These are phyloP conservation scores for Saccostrea echinata DNA, from an alignment of 1,140 invertebrate species.

Conservation along the genomic window DNA sequence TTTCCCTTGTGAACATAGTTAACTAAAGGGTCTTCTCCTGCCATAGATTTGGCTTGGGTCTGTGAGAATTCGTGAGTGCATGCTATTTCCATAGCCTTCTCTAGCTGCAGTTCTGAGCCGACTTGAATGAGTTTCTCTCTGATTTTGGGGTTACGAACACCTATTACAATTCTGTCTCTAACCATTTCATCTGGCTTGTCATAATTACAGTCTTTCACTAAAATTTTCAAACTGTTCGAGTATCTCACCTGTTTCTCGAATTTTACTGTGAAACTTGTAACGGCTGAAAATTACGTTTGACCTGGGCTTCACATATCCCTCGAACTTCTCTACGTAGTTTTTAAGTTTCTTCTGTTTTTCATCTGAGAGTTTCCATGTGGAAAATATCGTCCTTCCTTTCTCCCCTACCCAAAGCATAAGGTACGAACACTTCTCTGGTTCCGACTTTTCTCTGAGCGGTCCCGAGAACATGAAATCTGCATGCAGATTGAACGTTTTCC, in stretches of 20 bases:
- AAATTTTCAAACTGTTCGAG: slow-evolving; percentile 52
- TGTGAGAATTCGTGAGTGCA: slow-evolving; percentile 18
- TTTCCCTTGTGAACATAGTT: not conserved
- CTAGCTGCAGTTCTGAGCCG: not conserved
- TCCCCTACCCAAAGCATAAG: slow-evolving; percentile 49
- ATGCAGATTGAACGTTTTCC: slow-evolving; percentile 48
- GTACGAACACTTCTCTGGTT: slow-evolving; percentile 41
- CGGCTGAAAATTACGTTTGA: slow-evolving; percentile 49
- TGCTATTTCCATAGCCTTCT: slow-evolving; percentile 13
- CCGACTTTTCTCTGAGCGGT: slow-evolving; percentile 32
- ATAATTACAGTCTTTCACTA: slow-evolving; percentile 52
- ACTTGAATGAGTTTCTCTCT: slow-evolving; percentile 36
- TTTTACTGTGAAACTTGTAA: slow-evolving; percentile 31
- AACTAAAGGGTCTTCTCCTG: not conserved
- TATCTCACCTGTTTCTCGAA: slow-evolving; percentile 31
- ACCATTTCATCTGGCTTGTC: slow-evolving; percentile 51
- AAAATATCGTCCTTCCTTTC: slow-evolving; percentile 44
- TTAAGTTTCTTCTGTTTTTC: slow-evolving; percentile 44
- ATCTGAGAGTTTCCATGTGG: slow-evolving; percentile 48
- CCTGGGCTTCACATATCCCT: slow-evolving; percentile 43
- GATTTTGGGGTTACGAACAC: slow-evolving; percentile 37
- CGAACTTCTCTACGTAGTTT: slow-evolving; percentile 37
- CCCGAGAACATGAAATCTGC: slow-evolving; percentile 45
- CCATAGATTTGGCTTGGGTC: not conserved
- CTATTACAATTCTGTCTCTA: slow-evolving; percentile 57